A percentile compares a stretch with the other conserved stretches of the same genome.
These are phyloP conservation scores for Trichogramma pretiosum DNA, from an alignment of 1,140 invertebrate genomes.

Conservation along the genomic window DNA sequence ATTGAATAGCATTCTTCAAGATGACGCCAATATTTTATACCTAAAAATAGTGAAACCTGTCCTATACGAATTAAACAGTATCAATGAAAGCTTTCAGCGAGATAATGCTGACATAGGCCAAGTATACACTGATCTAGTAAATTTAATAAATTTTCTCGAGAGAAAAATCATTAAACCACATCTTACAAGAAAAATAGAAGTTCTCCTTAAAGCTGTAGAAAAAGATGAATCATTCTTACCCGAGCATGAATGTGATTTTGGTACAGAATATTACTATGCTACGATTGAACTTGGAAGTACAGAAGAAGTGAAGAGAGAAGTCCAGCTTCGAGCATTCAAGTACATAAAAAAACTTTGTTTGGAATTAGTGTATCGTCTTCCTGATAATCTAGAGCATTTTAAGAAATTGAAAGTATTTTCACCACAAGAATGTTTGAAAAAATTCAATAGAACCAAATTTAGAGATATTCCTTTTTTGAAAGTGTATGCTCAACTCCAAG, in stretches of 20 bases:
- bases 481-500: too few species aligned
- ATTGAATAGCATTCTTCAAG: constrained; percentile 1
- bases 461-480: too few species aligned
- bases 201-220: too few species aligned
- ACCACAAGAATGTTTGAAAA: too few species aligned
- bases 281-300: not conserved
- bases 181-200: not conserved
- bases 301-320: not conserved
- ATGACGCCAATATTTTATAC: constrained; percentile 12
- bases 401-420: not conserved
- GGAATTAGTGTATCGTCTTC: not conserved
- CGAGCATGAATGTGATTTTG: constrained; percentile 1
- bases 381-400: not conserved
- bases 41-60: constrained; percentile 5
- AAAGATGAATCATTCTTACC: too few species aligned
- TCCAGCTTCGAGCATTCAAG: constrained; percentile 3
- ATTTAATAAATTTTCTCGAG: constrained; percentile 12
- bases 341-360: constrained; percentile 9
- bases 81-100: constrained; percentile 15
- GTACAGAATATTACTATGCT: not conserved
- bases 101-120: constrained; percentile 3
- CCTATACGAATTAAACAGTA: constrained; percentile 5
- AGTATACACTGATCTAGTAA: constrained; percentile 7
- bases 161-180: constrained; percentile 8
- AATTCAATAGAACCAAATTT: too few species aligned